Conservation (phyloP, 2,113 vertebrate genomes). For the Poeciliopsis prolifica region DNA sequence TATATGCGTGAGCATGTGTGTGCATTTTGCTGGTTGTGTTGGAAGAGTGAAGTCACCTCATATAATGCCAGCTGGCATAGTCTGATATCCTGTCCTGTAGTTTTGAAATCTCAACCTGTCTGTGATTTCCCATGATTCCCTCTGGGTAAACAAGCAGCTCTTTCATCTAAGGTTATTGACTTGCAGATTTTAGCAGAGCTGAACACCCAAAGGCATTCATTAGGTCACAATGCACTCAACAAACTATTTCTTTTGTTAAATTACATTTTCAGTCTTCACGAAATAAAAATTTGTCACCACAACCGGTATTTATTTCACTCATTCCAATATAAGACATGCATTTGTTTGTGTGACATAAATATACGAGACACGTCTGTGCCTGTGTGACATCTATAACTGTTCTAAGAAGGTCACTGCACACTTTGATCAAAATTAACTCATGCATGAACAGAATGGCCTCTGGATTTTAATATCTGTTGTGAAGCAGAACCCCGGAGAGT, state of each 20-base stretch:
- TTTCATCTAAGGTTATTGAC: neutral
- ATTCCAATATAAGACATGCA: slow-evolving; percentile 1
- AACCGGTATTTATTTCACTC: slow-evolving; percentile 6
- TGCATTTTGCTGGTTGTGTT: slow-evolving; percentile 18
- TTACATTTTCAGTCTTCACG: neutral
- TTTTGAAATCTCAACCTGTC: slow-evolving; percentile 8
- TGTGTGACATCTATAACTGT: slow-evolving; percentile 26
- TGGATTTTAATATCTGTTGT: slow-evolving; percentile 43
- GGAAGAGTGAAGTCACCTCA: slow-evolving; percentile 42
- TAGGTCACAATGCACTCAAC: neutral
- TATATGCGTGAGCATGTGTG: slow-evolving; percentile 5
- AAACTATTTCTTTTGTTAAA: fast-evolving
- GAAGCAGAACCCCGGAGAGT: slow-evolving; percentile 10
- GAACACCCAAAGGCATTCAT: neutral
- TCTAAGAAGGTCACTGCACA: slow-evolving; percentile 53
- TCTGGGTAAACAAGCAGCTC: slow-evolving; percentile 16
- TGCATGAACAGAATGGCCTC: slow-evolving; percentile 44
- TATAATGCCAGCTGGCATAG: slow-evolving; percentile 45
- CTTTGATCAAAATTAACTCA: slow-evolving; percentile 51
- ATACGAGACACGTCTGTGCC: slow-evolving; percentile 27
- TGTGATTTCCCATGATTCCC: slow-evolving; percentile 44
- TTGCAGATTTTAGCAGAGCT: slow-evolving; percentile 9
- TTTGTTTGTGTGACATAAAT: slow-evolving; percentile 35
- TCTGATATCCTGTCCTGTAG: slow-evolving; percentile 51
- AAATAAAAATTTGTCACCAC: slow-evolving; percentile 1